A percentile compares a stretch with the other conserved stretches of the same genome.
Evolutionary conservation across 1,140 invertebrate species (phyloP).

Genomic region (Rhopalosiphum maidis): DNA sequence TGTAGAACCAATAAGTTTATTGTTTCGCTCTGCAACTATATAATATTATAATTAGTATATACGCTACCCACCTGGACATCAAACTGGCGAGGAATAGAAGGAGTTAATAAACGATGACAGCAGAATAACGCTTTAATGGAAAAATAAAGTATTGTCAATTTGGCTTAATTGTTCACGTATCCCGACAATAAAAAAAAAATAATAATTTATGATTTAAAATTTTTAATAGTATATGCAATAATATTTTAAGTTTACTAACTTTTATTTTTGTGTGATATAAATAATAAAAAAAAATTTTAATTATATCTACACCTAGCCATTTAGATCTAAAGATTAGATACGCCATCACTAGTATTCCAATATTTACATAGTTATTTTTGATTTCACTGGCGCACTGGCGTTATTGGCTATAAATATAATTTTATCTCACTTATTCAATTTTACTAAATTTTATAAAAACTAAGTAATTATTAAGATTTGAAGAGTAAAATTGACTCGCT

Average conservation of each 20-base stretch:
- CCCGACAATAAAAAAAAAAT: not conserved
- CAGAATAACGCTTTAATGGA: not conserved
- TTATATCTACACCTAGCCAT: not conserved
- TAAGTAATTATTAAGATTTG: not conserved
- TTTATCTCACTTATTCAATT: not conserved
- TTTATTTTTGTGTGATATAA: not conserved
- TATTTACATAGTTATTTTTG: not conserved
- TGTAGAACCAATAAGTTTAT: not conserved
- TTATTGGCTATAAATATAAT: not conserved
- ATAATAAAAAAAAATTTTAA: not conserved
- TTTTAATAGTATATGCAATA: no score
- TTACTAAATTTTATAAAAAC: not conserved
- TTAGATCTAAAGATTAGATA: not conserved
- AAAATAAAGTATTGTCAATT: not conserved
- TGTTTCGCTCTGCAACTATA: not conserved
- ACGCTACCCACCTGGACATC: not conserved
- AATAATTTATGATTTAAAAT: not conserved
- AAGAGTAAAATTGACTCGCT: not conserved
- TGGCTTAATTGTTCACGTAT: conserved; percentile 5
- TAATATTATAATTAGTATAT: not conserved
- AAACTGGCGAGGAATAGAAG: not conserved
- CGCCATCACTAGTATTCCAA: not conserved
- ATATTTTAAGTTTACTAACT: no score
- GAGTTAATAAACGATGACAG: not conserved
- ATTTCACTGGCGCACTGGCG: not conserved